A percentile compares a stretch with the other conserved stretches of the same genome.
Conservation (phyloP, 2,888 invertebrate species). For the Drosophila ustulata region DNA sequence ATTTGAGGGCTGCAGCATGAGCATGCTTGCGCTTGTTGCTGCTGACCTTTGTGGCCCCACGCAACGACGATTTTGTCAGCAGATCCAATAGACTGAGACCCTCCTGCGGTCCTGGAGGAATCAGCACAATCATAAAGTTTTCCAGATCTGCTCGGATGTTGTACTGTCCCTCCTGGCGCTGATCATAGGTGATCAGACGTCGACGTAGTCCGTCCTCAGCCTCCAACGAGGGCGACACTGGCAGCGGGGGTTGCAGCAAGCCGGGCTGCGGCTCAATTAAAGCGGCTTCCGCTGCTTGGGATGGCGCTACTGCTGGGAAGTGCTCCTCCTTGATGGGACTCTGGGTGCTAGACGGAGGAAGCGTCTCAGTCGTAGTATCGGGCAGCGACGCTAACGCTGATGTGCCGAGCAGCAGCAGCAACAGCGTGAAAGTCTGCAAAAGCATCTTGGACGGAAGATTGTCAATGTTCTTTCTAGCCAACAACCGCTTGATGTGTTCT, state of each 20-base stretch:
- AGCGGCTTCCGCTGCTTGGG: slow-evolving; percentile 32
- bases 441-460: slow-evolving; percentile 39
- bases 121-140: slow-evolving; percentile 90
- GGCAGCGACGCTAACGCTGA: slow-evolving; percentile 16
- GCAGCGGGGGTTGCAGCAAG: slow-evolving; percentile 47
- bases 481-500: slow-evolving; percentile 36
- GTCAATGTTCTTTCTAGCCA: neutral
- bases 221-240: slow-evolving; percentile 32
- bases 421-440: slow-evolving; percentile 55
- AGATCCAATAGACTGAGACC: slow-evolving; percentile 79
- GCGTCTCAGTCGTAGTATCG: slow-evolving; percentile 22
- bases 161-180: slow-evolving; percentile 91
- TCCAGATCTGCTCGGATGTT: slow-evolving; percentile 91
- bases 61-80: slow-evolving; percentile 75
- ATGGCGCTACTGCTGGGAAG: slow-evolving; percentile 55
- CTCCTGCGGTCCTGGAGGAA: slow-evolving; percentile 85
- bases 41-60: slow-evolving; percentile 56
- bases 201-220: slow-evolving; percentile 60
- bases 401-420: slow-evolving; percentile 37
- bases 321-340: slow-evolving; percentile 49
- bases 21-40: slow-evolving; percentile 66
- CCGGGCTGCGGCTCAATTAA: slow-evolving; percentile 33
- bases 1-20: slow-evolving; percentile 43
- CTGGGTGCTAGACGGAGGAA: slow-evolving; percentile 16
- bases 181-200: slow-evolving; percentile 85